These are phyloP conservation scores for Oithona nana DNA, from an alignment of 2,888 invertebrate genomes.

Conservation along the genomic window DNA sequence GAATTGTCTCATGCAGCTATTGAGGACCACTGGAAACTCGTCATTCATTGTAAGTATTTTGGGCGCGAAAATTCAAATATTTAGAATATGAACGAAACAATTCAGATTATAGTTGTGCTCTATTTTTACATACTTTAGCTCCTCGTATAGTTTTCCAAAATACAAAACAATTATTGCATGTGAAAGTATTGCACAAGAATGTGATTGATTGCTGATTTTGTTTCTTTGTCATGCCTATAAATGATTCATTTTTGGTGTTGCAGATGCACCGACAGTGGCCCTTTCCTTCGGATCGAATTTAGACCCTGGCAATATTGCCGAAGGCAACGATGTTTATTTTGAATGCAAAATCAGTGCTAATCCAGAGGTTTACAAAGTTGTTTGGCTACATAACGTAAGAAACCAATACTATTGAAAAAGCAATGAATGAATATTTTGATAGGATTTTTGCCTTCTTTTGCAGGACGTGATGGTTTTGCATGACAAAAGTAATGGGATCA, in stretches of 20 bases:
- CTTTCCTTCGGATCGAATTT: constrained; percentile 51
- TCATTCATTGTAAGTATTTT: constrained; percentile 80
- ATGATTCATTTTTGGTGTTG: constrained; percentile 23
- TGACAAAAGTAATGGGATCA: constrained; percentile 65
- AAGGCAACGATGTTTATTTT: constrained; percentile 69
- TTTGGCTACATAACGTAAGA: constrained; percentile 61
- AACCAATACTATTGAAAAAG: neutral
- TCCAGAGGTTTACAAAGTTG: constrained; percentile 55
- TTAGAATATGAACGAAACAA: too few species aligned
- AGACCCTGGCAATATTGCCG: constrained; percentile 57
- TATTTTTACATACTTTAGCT: neutral
- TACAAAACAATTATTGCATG: neutral
- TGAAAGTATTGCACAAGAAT: too few species aligned
- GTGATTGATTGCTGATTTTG: too few species aligned
- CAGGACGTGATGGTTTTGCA: constrained; percentile 68
- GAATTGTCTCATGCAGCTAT: constrained; percentile 30
- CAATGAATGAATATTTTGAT: neutral
- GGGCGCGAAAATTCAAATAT: too few species aligned
- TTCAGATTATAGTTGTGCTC: constrained; percentile 20
- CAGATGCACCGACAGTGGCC: constrained; percentile 53
- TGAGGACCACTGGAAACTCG: constrained; percentile 59
- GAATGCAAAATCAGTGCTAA: constrained; percentile 62
- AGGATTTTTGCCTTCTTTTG: constrained; percentile 20
- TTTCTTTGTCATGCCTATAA: too few species aligned
- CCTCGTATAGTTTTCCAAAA: neutral